Evolutionary conservation across 2,113 vertebrate species (phyloP), one percentile per base, ranked within the genome.

Genomic region (Dicentrarchus labrax): DNA sequence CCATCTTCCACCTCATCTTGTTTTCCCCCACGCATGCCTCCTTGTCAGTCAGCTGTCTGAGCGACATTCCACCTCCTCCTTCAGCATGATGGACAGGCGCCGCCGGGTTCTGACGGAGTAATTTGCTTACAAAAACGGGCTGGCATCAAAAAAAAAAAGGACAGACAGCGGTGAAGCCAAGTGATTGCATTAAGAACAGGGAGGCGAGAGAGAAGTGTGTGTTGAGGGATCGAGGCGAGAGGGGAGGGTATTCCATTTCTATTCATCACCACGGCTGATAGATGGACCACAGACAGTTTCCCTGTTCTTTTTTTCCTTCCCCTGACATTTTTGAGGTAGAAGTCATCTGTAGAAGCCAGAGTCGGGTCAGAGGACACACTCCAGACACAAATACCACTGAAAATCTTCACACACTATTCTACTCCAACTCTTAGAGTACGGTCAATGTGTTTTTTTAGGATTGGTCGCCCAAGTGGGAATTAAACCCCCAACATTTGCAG

Each of bases 11-110:
- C 86, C 88, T 85, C 92, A 83, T 91, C 82, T 91, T 94, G 91
- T 89, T 94, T 91, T 93, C 83, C 84, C 89, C 88, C 57, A 8
- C 43, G 80, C 76, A 45, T 89, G 89, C 89, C 92, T 93, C 74
- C 91, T 90, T 96, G 96, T 96, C 96, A 96, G 91, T 96, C 96
- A 94, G 89, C 95, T 95, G 96, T 96, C 96, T 92, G 80, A 72
- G 80, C 75, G 78, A 94, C 94, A 94, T 95, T 94, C 93, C 92
- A 61, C 94, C 88, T 87, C 79, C 91, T 92, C 64, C 88, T 92
- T 94, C 91, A 75, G 71, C 41, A 11, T 96, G 94, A 96, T 91
- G 86, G 95, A 94, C 86, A 93, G 92, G 88, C 50, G 83, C 91
- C 89, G 90, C 90, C 79, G 88, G 94, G 82, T 96, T 96, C 94